phyloP scores from a whole-genome alignment of 2,113 vertebrate species.

The Phyllopteryx taeniolatus region DNA sequence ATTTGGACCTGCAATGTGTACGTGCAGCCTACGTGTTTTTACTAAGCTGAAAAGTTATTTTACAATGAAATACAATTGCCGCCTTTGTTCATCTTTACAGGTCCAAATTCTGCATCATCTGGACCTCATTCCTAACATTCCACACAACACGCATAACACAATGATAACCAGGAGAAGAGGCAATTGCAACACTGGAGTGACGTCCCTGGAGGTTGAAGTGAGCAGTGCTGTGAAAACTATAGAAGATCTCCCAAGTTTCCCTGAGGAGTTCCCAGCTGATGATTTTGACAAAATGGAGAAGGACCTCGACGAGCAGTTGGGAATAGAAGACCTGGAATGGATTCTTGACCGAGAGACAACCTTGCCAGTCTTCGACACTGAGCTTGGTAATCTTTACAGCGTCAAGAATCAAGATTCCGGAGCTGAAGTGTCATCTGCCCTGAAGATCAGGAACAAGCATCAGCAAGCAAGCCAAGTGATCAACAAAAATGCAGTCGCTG shows the following conservation, averaged over 20 bases:
- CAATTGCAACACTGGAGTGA: constrained; percentile 30
- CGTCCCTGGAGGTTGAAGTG: constrained; percentile 34
- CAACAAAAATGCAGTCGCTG: constrained; percentile 84
- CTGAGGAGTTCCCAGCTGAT: constrained; percentile 23
- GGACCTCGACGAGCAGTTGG: constrained; percentile 67
- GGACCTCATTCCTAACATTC: not conserved
- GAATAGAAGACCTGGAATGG: constrained; percentile 63
- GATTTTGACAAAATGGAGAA: constrained; percentile 43
- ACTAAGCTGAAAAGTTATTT: not conserved
- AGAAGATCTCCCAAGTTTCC: constrained; percentile 18
- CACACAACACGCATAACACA: not conserved
- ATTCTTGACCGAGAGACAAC: constrained; percentile 45
- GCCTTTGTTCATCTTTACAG: not conserved
- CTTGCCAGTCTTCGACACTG: constrained; percentile 46
- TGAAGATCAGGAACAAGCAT: constrained; percentile 35
- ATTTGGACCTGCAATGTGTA: not conserved
- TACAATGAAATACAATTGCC: not conserved
- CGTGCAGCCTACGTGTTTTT: not conserved
- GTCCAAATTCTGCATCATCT: not conserved
- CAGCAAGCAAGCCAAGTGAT: constrained; percentile 42
- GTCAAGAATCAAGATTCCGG: constrained; percentile 27
- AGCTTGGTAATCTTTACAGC: constrained; percentile 30
- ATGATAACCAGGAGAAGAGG: constrained; percentile 77
- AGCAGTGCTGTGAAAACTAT: constrained; percentile 23
- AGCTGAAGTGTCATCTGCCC: constrained; percentile 10